Evolutionary conservation across 1,140 invertebrate genomes (phyloP).

Genomic region (Lasioglossum albipes): DNA sequence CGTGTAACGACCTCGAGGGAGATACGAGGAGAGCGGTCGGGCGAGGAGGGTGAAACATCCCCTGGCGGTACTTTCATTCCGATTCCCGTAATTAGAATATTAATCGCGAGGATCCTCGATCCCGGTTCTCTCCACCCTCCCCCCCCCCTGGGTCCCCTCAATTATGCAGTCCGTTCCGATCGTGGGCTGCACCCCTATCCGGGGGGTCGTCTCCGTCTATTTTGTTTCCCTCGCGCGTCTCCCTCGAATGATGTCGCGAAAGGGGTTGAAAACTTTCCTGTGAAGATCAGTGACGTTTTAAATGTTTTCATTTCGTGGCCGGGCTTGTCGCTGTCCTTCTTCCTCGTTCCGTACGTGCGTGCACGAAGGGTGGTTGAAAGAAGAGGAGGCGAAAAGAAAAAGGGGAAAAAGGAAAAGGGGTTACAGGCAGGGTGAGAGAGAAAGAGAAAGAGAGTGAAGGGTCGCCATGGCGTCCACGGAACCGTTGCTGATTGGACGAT

Average conservation of each 20-base stretch:
- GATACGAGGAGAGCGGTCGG: not conserved
- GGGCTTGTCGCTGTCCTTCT: constrained; percentile 1
- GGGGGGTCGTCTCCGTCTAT: not conserved
- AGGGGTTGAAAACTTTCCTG: constrained; percentile 50
- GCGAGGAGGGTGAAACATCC: not conserved
- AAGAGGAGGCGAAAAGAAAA: not conserved
- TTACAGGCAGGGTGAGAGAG: constrained; percentile 20
- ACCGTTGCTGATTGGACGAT: constrained; percentile 75
- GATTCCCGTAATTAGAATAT: constrained; percentile 48
- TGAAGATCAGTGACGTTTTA: constrained; percentile 61
- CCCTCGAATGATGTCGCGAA: constrained; percentile 33
- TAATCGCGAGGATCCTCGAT: constrained; percentile 29
- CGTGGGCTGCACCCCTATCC: not conserved
- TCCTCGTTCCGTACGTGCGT: not conserved
- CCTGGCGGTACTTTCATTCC: constrained; percentile 17
- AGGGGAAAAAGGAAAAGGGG: constrained; percentile 12
- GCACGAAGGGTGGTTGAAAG: constrained; percentile 10
- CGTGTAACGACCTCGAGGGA: not conserved
- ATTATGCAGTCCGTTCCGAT: constrained; percentile 37
- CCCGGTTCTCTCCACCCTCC: not conserved
- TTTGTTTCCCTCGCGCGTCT: constrained; percentile 23
- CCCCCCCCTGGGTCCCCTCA: not conserved
- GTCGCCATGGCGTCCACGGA: constrained; percentile 74
- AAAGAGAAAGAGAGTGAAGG: constrained; percentile 54
- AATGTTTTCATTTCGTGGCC: constrained; percentile 61